Base-by-base conservation (phyloP, 2,113 vertebrate genomes). In the Brachypodius melanocephalos region DNA sequence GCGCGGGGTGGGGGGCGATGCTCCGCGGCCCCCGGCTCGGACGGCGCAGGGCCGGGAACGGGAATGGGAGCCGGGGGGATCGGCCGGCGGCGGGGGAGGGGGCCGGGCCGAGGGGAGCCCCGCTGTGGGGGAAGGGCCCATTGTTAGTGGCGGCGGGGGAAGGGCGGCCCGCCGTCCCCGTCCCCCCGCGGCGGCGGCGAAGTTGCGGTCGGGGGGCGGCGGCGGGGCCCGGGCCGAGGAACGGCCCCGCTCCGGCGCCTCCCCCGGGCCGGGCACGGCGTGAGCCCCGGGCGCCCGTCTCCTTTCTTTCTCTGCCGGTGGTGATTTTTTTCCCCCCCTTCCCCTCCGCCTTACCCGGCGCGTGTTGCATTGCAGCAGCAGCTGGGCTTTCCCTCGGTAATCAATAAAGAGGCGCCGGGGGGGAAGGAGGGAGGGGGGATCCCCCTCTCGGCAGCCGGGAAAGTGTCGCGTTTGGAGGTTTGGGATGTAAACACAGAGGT, bases 321-420 rank as follows among this genome's bases (percentile, higher is more conserved):
- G 59, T 59, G 26, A 8, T 68, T 58, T 67, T 62, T 73, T 36
- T 22, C 4, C 7, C 17, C 15, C 10, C 25, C 28, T 51, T 42
- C 9, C 26, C 42, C 71, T 68, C 46, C 79, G 52, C 66, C 83
- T 52, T 45, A 20, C 6, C 84, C 78, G 63, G 92, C 67, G 90
- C 69, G 93, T 97, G 98, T 98, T 98, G 98, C 98, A 98, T 94
- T 98, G 98, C 97, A 97, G 97, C 96, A 97, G 94, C 93, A 71
- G 93, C 92, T 82, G 48, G 95, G 88, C 89, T 94, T 77, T 92
- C 94, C 91, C 92, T 78, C 49, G 87, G 90, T 88, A 62, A 97
- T 97, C 97, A 89, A 94, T 97, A 96, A 72, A 93, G 89, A 72
- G 92, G 85, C 58, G 85, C 17, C n/a, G 65, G 73, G 63, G 54